Evolutionary conservation across 2,888 invertebrate genomes (phyloP).

Genomic region (Heliconius ethilla): DNA sequence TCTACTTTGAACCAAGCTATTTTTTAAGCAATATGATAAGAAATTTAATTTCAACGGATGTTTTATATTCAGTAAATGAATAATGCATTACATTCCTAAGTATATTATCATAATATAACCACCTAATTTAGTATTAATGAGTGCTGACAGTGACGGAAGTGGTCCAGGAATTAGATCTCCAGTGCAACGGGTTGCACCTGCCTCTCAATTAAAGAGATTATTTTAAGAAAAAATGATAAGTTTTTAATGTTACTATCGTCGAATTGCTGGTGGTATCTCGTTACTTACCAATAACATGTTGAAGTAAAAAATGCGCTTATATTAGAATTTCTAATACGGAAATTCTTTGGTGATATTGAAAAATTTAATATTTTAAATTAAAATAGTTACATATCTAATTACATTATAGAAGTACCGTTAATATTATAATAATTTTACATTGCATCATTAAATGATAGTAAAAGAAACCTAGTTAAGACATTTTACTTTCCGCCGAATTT

Average conservation of each 20-base stretch:
- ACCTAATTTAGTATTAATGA: constrained; percentile 32
- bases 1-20: neutral
- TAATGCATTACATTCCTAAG: neutral
- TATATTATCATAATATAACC: constrained; percentile 21
- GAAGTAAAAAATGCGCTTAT: neutral
- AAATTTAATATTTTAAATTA: neutral
- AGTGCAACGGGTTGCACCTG: constrained; percentile 37
- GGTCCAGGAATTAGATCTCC: constrained; percentile 33
- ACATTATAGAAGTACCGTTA: neutral
- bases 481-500: no score
- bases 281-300: neutral
- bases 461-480: neutral
- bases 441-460: neutral
- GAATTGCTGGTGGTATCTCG: constrained; percentile 26
- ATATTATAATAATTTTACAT: neutral
- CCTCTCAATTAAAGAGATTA: constrained; percentile 42
- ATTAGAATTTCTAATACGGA: constrained; percentile 1
- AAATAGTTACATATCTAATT: neutral
- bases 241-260: constrained; percentile 26
- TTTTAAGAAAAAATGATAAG: constrained; percentile 40
- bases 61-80: neutral
- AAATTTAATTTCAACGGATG: neutral
- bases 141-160: constrained; percentile 39
- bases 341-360: neutral
- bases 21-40: neutral